Evolutionary conservation across 2,888 invertebrate species (phyloP), one percentile per base, ranked within the genome.

Genomic region (Pterobdella sp.): DNA sequence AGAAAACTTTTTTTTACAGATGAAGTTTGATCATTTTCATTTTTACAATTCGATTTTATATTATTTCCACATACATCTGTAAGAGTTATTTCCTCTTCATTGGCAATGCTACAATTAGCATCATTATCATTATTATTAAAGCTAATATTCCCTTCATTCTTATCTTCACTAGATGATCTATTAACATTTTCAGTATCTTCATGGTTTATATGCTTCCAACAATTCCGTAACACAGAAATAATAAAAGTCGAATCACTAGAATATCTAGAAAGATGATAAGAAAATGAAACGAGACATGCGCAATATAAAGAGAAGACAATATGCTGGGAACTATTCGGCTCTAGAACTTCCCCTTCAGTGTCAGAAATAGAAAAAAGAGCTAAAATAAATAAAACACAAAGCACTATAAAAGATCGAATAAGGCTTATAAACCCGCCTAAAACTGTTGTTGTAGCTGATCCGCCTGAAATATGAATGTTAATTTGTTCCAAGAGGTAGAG

Each of bases 401-500:
- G 88, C 26, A 92, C 91, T 1, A 92, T 82, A 26, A 90, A 79
- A 72, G 94, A 95, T 68, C 94, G 88, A 31, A 89, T 84, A 0
- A 95, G 86, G 90, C 82, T 82, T 78, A 92, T 92, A 69, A 92
- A 86, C 0, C 94, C 90, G 1, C 93, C 92, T 31, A 79, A 86
- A 1, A 97, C 81, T 72, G 81, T 79, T 77, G 83, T 84, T 35
- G 83, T 75, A 83, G 84, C 89, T 91, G 94, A 84, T 90, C 96
- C 80, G 89, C 87, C 87, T 79, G 87, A 86, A 22, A 86, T 76
- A 79, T 87, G 86, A 79, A 87, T 86, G 78, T 87, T 87, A 60
- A 87, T 80, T 81, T 98, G 98, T 83, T 98, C 98, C 78, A 96
- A 86, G n/a, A 94, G 85, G 84, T 96, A 97, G 91, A 95, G 93